phyloP scores from a whole-genome alignment of 2,113 vertebrate species.

The Neolamprologus falcicula region DNA sequence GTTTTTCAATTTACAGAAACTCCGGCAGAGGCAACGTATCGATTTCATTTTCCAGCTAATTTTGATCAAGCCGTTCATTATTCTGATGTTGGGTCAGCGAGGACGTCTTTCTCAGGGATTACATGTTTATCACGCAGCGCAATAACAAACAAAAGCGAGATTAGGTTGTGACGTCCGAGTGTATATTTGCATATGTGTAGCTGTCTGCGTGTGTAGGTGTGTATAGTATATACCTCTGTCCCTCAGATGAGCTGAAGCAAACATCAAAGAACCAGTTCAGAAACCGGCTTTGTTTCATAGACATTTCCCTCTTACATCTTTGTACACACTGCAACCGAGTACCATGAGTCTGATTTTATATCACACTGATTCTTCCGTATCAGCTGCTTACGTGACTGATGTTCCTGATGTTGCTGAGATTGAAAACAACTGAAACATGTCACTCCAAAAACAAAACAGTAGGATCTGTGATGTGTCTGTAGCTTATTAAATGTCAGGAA shows the following conservation, averaged over 20 bases:
- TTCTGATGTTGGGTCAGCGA: not conserved
- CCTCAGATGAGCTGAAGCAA: slow-evolving; percentile 39
- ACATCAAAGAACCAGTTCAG: slow-evolving; percentile 48
- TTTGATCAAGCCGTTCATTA: slow-evolving; percentile 18
- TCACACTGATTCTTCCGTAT: not conserved
- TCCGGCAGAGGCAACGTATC: slow-evolving; percentile 1
- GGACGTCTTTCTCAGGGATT: not conserved
- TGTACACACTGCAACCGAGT: not conserved
- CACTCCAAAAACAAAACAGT: not conserved
- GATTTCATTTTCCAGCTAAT: slow-evolving; percentile 24
- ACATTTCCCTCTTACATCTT: not conserved
- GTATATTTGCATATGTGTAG: not conserved
- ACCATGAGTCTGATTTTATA: not conserved
- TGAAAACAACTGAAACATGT: not conserved
- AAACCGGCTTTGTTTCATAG: slow-evolving; percentile 15
- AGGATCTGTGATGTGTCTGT: not conserved
- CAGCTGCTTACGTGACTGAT: not conserved
- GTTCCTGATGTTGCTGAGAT: not conserved
- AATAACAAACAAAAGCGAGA: slow-evolving; percentile 9
- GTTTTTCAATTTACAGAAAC: slow-evolving; percentile 37
- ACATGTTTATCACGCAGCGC: slow-evolving; percentile 1
- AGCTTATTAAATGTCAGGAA: not conserved
- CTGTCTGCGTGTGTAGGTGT: not conserved
- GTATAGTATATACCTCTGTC: not conserved
- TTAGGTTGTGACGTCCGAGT: not conserved